Conservation (phyloP, 2,113 vertebrate genomes). For the Tapirus terrestris region DNA sequence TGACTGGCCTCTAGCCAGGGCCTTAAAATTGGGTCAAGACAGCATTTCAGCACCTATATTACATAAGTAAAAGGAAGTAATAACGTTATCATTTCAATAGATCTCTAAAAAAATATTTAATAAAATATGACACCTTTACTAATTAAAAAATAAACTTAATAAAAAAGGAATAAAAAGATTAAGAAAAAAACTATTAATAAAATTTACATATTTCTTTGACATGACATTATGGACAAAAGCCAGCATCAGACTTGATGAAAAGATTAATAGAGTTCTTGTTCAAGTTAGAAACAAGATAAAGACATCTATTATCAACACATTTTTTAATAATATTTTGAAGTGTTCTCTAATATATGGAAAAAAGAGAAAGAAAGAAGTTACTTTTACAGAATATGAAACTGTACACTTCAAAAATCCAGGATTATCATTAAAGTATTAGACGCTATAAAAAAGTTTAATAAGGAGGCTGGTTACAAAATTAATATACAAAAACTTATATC, state of each 20-base stretch:
- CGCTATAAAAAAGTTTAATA: neutral
- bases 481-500: neutral
- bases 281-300: conserved; percentile 13
- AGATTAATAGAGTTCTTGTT: neutral
- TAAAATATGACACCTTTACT: neutral
- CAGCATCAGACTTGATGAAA: neutral
- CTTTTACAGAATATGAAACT: neutral
- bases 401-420: neutral
- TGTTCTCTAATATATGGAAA: neutral
- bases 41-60: neutral
- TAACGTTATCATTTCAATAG: neutral
- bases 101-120: neutral
- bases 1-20: neutral
- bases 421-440: neutral
- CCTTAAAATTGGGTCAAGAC: neutral
- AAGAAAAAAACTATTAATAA: neutral
- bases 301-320: neutral
- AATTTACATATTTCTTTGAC: neutral
- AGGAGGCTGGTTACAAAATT: neutral
- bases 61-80: neutral
- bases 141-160: conserved; percentile 3
- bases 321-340: neutral
- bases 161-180: neutral
- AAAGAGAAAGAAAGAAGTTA: neutral
- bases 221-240: neutral